Evolutionary conservation across 2,113 vertebrate genomes (phyloP).

Genomic region (Corvus moneduloides): DNA sequence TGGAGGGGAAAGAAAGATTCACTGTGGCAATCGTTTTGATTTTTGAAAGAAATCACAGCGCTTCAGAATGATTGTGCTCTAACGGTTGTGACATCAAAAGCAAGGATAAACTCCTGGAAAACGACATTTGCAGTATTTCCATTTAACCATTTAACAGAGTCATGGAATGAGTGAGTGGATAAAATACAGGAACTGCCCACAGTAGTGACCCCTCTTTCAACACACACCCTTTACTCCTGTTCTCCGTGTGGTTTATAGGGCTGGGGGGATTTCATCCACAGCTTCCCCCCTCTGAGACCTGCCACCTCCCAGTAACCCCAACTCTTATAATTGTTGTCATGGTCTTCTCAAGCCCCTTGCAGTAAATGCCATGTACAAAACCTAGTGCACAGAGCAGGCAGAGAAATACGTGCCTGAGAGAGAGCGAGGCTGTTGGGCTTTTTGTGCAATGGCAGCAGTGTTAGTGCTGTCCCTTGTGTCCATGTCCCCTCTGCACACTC

Average conservation of each 20-base stretch:
- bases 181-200: background rate
- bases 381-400: background rate
- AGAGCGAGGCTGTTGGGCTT: background rate
- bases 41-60: background rate
- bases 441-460: background rate
- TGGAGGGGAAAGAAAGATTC: background rate
- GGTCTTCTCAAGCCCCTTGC: background rate
- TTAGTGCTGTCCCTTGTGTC: background rate
- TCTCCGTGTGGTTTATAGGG: fast-evolving
- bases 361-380: background rate
- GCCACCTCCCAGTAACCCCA: background rate
- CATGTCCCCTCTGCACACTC: background rate
- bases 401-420: fast-evolving
- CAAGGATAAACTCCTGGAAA: background rate
- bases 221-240: fast-evolving
- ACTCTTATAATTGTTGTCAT: fast-evolving
- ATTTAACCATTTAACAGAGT: background rate
- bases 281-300: too few relatives aligned
- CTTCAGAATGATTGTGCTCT: background rate
- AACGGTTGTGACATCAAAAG: background rate
- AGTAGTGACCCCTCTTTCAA: background rate
- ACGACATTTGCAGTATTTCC: background rate
- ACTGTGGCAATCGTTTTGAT: constrained; percentile 14
- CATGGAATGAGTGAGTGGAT: background rate
- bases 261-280: background rate